A percentile compares a stretch with the other conserved stretches of the same genome.
These are phyloP conservation scores for Peromyscus nudipes DNA, from an alignment of 2,797 vertebrate genomes.

Conservation along the genomic window DNA sequence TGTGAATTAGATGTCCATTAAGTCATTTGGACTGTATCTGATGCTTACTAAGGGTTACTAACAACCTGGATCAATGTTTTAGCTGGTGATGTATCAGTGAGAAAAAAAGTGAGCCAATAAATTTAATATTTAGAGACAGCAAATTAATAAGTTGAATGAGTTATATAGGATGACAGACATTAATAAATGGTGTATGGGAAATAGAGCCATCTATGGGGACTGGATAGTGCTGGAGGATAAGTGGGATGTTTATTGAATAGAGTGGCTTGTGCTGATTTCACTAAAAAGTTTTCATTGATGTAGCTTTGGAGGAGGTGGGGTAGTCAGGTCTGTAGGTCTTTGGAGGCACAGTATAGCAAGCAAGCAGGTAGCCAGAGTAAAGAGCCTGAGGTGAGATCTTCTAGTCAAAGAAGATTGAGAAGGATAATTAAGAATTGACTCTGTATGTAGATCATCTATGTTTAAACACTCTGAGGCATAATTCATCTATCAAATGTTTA, in stretches of 20 bases:
- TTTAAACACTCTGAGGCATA: conserved; percentile 32
- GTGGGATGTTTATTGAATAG: neutral
- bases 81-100: neutral
- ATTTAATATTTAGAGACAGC: neutral
- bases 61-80: neutral
- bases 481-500: conserved; percentile 11
- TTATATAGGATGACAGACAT: neutral
- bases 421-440: conserved; percentile 16
- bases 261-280: neutral
- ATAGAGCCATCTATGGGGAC: neutral
- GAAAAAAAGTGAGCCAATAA: neutral
- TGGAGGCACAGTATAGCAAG: neutral
- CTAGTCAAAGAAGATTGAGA: neutral
- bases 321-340: neutral
- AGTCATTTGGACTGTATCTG: neutral
- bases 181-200: neutral
- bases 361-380: neutral
- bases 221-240: neutral
- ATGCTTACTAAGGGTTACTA: neutral
- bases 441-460: neutral
- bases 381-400: neutral
- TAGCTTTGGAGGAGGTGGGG: neutral
- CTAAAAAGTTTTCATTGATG: neutral
- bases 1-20: neutral
- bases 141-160: neutral